Percentiles rank a stretch among this genome's conserved stretches.
Evolutionary conservation across 2,888 invertebrate genomes (phyloP).

Genomic region (Aspidapion aeneum): DNA sequence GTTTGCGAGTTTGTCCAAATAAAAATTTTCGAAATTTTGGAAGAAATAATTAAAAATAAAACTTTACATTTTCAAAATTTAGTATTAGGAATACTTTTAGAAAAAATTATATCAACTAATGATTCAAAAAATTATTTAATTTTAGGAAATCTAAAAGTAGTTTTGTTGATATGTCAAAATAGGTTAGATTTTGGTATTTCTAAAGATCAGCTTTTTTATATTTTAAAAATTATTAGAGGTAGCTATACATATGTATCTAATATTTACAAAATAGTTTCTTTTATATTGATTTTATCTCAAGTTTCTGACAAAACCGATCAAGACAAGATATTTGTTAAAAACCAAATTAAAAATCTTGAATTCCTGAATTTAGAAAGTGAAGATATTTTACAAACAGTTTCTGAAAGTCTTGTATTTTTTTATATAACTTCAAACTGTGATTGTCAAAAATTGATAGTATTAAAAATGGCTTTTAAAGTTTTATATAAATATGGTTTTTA

Average conservation of each 20-base stretch:
- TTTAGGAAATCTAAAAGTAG: conserved; percentile 30
- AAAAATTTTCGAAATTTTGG: conserved; percentile 30
- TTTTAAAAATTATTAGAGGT: neutral
- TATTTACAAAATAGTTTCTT: conserved; percentile 30
- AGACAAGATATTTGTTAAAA: conserved; percentile 18
- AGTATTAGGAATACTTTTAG: conserved; percentile 20
- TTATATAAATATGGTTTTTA: conserved; percentile 20
- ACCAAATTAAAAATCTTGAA: conserved; percentile 12
- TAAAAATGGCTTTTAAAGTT: conserved; percentile 31
- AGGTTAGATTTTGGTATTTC: neutral
- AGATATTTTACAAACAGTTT: conserved; percentile 28
- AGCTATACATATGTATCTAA: conserved; percentile 7
- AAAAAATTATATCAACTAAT: conserved; percentile 12
- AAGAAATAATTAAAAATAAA: conserved; percentile 21
- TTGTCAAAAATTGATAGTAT: conserved; percentile 20
- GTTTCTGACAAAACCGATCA: conserved; percentile 3
- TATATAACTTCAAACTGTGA: conserved; percentile 19
- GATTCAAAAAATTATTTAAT: conserved; percentile 25
- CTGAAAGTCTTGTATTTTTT: conserved; percentile 25
- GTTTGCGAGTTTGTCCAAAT: conserved; percentile 27
- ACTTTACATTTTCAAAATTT: conserved; percentile 24
- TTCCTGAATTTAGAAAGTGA: conserved; percentile 20
- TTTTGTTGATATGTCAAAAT: conserved; percentile 17
- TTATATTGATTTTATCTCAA: conserved; percentile 25
- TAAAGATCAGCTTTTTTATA: neutral